Evolutionary conservation across 1,140 invertebrate species (phyloP), one percentile per base, ranked within the genome.

Genomic region (Panagrolaimus sp.): DNA sequence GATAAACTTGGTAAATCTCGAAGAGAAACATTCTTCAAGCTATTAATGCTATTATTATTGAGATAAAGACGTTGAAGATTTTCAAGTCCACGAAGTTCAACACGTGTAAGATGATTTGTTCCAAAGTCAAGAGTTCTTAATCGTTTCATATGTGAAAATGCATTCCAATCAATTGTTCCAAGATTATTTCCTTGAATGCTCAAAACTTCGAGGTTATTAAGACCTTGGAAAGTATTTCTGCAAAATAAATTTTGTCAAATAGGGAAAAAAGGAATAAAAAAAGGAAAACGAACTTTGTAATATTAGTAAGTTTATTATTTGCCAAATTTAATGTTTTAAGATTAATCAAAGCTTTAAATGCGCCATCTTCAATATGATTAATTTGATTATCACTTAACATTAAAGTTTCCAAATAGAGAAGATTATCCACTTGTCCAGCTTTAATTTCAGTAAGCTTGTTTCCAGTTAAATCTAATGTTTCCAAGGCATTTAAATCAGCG

Each of bases 11-110:
- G 48, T 20, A 79, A 48, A 38, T 76, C 70, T 27, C 45, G n/a
- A 42, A 80, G 65, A 46, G 65, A 46, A 7, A 80, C 72, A 25
- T 74, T 27, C 47, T 78, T 70, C 46, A 81, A 43, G 14, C 69
- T 67, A n/a, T 68, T 16, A 43, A 81, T 70, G 13, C 63, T 70
- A 57, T 81, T 81, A 68, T 81, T 81, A 68, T 80, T 82, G 44
- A 81, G 66, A 23, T 76, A 68, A 5, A 81, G 67, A 25, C 70
- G 68, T 65, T 82, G 68, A n/a, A 81, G 72, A 25, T 74, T 65
- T 13, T 65, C 45, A 14, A 78, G 67, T 27, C 61, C 62, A 20
- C 66, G 67, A 1, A 81, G 48, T 57, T 75, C 66, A 8, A 80
- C 44, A 75, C 80, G 51, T 65, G 65, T 64, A 38, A 80, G 42